These are phyloP conservation scores for Mercenaria mercenaria DNA, from an alignment of 1,140 invertebrate genomes.

Conservation along the genomic window DNA sequence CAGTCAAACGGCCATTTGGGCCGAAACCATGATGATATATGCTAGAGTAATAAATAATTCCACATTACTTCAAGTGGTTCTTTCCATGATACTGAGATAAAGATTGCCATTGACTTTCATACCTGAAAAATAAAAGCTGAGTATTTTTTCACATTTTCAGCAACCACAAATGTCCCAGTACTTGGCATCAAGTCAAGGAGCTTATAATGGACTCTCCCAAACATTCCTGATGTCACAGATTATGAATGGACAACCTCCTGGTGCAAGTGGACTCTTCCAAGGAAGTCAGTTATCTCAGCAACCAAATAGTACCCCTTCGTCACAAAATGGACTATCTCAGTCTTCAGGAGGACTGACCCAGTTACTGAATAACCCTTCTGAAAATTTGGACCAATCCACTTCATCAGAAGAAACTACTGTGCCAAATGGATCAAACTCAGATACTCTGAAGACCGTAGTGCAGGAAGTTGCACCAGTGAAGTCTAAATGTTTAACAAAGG, in stretches of 20 bases:
- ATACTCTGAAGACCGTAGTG: conserved; percentile 26
- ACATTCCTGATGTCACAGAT: background rate
- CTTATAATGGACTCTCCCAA: conserved; percentile 17
- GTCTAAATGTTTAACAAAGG: conserved; percentile 74
- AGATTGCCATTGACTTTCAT: no score
- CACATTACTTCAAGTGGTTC: no score
- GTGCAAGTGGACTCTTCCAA: background rate
- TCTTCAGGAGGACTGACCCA: background rate
- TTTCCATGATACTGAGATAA: no score
- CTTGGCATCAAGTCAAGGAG: background rate
- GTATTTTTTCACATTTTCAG: background rate
- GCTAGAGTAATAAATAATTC: no score
- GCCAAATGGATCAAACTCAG: background rate
- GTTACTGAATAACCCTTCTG: background rate
- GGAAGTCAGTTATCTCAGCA: background rate
- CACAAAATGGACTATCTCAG: background rate
- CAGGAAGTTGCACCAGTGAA: conserved; percentile 77
- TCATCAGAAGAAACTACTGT: background rate
- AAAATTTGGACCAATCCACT: background rate
- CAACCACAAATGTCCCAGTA: background rate
- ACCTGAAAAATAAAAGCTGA: no score
- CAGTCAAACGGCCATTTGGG: no score
- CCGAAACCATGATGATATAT: no score
- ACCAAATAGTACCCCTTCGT: background rate
- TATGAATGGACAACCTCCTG: background rate